Evolutionary conservation across 2,113 vertebrate genomes (phyloP).

Genomic region (Eupsittula cactorum): DNA sequence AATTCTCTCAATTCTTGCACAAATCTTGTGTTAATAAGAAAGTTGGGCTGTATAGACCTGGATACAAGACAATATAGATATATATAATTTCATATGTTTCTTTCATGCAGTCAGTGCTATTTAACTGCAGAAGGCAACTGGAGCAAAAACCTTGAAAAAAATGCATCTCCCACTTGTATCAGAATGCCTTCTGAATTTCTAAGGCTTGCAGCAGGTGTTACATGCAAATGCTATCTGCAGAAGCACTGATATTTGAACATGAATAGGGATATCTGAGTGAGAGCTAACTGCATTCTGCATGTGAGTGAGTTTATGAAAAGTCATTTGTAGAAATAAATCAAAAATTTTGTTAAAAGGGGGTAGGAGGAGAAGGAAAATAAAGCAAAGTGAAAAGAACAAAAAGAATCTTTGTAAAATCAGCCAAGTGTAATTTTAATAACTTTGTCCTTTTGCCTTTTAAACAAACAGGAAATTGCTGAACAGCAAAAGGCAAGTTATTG

Average conservation of each 20-base stretch:
- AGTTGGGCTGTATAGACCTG: not conserved
- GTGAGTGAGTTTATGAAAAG: not conserved
- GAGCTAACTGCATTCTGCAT: not conserved
- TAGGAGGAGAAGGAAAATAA: not conserved
- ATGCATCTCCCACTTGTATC: not conserved
- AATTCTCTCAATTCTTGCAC: not conserved
- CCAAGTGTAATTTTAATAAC: not conserved
- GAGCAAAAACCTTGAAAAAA: not conserved
- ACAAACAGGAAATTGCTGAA: not conserved
- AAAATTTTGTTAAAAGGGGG: not conserved
- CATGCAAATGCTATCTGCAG: constrained; percentile 34
- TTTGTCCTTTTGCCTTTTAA: not conserved
- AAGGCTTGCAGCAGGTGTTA: constrained; percentile 49
- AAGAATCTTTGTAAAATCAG: not conserved
- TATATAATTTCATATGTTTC: not conserved
- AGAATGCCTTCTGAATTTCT: constrained; percentile 45
- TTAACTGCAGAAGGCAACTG: not conserved
- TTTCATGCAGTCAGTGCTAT: not conserved
- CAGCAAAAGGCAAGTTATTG: not conserved
- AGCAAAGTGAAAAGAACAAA: not conserved
- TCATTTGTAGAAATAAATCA: not conserved
- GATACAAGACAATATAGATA: not conserved
- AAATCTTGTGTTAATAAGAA: not conserved
- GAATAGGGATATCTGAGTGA: constrained; percentile 26
- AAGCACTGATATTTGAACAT: constrained; percentile 56